Percentiles rank a stretch among this genome's conserved stretches.
phyloP scores from a whole-genome alignment of 2,888 invertebrate genomes.

The Cabera pusaria region DNA sequence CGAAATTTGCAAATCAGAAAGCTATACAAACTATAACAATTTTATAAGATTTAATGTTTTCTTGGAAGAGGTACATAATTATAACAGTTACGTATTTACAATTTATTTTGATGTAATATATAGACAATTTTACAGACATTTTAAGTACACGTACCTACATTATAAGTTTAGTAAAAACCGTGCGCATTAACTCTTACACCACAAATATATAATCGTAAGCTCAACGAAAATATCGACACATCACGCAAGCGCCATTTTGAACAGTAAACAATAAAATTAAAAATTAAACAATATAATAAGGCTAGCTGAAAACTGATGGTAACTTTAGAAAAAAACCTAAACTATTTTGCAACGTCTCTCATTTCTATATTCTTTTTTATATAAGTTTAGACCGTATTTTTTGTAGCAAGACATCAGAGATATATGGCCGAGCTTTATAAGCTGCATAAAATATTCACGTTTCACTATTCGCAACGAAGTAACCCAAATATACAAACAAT shows the following conservation, averaged over 20 bases:
- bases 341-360: constrained; percentile 73
- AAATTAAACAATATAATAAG: constrained; percentile 65
- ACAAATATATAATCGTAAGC: too few relatives aligned
- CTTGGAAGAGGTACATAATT: too few relatives aligned
- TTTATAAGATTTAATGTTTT: too few relatives aligned
- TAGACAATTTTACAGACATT: too few relatives aligned
- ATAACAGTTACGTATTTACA: too few relatives aligned
- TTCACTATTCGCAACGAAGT: constrained; percentile 20
- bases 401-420: constrained; percentile 8
- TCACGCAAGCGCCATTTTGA: constrained; percentile 65
- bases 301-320: constrained; percentile 81
- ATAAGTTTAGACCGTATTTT: constrained; percentile 54
- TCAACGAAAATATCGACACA: too few relatives aligned
- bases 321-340: constrained; percentile 75
- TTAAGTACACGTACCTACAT: too few relatives aligned
- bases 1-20: too few relatives aligned
- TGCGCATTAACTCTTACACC: too few relatives aligned
- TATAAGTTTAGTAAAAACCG: too few relatives aligned
- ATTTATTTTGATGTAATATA: too few relatives aligned
- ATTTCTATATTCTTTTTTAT: constrained; percentile 42
- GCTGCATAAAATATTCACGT: constrained; percentile 11
- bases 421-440: constrained; percentile 13
- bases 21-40: too few relatives aligned
- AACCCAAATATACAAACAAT: constrained; percentile 27
- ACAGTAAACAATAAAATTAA: constrained; percentile 57